phyloP scores from a whole-genome alignment of 30 jellyfish, hydroid and myxozoan species.

The Aurelia coerulea region DNA sequence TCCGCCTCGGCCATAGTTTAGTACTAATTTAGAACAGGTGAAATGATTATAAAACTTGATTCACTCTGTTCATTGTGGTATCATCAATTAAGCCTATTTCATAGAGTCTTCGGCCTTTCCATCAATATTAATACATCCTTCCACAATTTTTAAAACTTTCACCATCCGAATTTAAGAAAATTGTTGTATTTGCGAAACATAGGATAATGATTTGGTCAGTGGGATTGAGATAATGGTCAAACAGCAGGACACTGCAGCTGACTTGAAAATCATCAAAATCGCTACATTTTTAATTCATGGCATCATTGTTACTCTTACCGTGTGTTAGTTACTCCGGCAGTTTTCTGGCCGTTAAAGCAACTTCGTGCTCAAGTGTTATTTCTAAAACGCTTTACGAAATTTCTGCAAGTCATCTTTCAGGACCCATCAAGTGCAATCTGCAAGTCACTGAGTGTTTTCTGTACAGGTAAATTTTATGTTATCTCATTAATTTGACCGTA shows the following conservation, averaged over 20 bases:
- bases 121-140: slow-evolving; percentile 40
- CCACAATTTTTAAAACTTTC: not conserved
- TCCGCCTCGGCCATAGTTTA: too few relatives aligned
- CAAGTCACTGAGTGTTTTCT: too few relatives aligned
- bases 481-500: too few relatives aligned
- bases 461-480: too few relatives aligned
- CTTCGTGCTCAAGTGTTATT: too few relatives aligned
- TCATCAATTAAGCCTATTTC: slow-evolving; percentile 16
- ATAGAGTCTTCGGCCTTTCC: not conserved
- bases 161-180: slow-evolving; percentile 7
- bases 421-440: too few relatives aligned
- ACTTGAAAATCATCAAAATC: not conserved
- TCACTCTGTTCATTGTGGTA: slow-evolving; percentile 34
- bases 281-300: not conserved
- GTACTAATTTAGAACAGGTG: slow-evolving; percentile 22
- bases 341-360: too few relatives aligned
- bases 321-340: too few relatives aligned
- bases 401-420: too few relatives aligned
- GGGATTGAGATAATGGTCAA: slow-evolving; percentile 3
- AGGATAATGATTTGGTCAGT: slow-evolving; percentile 19
- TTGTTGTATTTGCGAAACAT: not conserved
- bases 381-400: too few relatives aligned
- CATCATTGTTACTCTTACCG: too few relatives aligned
- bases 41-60: not conserved
- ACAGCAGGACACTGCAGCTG: slow-evolving; percentile 15